phyloP scores from a whole-genome alignment of 2,113 vertebrate genomes.

The Gnathonemus longibarbis region DNA sequence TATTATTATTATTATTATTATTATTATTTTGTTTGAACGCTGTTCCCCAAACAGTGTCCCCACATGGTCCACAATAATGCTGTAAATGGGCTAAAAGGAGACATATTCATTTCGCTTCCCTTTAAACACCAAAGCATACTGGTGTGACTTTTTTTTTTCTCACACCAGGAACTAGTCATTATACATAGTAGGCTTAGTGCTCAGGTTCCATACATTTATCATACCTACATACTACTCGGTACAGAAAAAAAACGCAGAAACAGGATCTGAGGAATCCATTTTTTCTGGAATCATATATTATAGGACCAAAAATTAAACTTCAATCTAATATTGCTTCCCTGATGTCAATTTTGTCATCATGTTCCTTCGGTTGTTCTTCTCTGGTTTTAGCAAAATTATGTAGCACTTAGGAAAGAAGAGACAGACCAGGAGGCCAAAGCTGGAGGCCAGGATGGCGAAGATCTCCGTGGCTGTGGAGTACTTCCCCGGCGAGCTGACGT shows the following conservation, averaged over 20 bases:
- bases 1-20: background rate
- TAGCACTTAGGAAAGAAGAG: constrained; percentile 51
- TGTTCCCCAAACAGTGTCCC: background rate
- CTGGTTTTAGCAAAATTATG: constrained; percentile 42
- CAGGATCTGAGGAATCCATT: background rate
- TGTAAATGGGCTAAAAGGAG: background rate
- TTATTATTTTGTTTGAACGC: background rate
- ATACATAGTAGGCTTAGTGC: background rate
- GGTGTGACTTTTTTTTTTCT: background rate
- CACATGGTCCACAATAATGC: background rate
- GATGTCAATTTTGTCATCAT: constrained; percentile 33
- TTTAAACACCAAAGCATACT: background rate
- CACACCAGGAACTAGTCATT: background rate
- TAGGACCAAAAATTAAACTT: background rate
- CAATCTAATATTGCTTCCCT: constrained; percentile 19
- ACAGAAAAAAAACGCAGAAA: background rate
- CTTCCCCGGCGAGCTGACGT: constrained; percentile 49
- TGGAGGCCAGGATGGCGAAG: constrained; percentile 48
- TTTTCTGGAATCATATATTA: background rate
- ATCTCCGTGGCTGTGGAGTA: constrained; percentile 46
- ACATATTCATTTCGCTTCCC: background rate
- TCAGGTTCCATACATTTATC: background rate
- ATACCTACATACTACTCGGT: background rate
- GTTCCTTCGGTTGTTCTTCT: constrained; percentile 43
- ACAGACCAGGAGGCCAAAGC: constrained; percentile 43